Base-by-base conservation (phyloP, 2,888 invertebrate species). In the Embidobia sp. region DNA sequence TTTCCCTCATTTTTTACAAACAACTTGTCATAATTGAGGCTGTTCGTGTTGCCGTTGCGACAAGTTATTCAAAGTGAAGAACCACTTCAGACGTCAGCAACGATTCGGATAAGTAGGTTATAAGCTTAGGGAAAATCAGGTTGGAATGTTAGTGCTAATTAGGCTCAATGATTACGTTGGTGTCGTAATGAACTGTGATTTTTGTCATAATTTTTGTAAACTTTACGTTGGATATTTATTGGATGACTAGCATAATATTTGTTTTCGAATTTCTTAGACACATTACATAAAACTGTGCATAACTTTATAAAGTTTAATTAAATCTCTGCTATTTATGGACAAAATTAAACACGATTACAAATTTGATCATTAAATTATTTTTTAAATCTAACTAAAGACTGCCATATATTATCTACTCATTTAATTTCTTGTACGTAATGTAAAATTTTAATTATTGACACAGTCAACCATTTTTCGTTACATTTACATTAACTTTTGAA, bases 111-210 rank as follows among this genome's bases (percentile, higher is more conserved):
- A 48, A 51, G 29, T 55, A 73, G 66, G 7, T 31, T 7, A 27
- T 79, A 73, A 73, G 57, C 72, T 76, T 76, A 73, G 72, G 49
- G 44, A 40, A 59, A 72, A 67, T 61, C 55, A 66, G 46, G 59
- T 70, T 57, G 42, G 33, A 8, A 72, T 59, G 53, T 63, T 79
- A 64, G 72, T 53, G 64, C 79, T 76, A 74, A 78, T 79, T 81
- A 81, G 76, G 77, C 77, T 79, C 73, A 80, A 78, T 63, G 31
- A 63, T 63, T 77, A 64, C 31, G 61, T 66, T 72, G 66, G 53
- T 46, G 66, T 63, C 70, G 57, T 10, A n/a, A 55, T 64, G 51
- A 57, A 72, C 22, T 3, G 8, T 15, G 22, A 66, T 31, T 51
- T 27, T 67, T 16, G 7, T 26, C 1, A 16, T 19, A 13, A 35